Percentiles rank a stretch among this genome's conserved stretches.
These are phyloP conservation scores for Yasuhikotakia modesta DNA, from an alignment of 2,797 vertebrate genomes.

Conservation along the genomic window DNA sequence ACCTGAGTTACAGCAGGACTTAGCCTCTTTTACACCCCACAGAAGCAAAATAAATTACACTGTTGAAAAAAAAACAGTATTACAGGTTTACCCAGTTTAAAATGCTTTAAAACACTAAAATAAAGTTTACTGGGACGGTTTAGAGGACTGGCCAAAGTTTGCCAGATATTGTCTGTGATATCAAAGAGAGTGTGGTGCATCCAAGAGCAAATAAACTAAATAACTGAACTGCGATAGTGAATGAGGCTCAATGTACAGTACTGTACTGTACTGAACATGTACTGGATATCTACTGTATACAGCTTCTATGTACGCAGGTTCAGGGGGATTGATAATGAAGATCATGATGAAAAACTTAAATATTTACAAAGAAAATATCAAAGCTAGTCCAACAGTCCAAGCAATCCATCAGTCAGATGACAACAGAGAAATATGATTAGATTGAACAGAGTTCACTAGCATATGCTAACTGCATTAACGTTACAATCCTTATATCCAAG, in stretches of 20 bases:
- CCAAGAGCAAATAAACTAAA: neutral
- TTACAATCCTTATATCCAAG: neutral
- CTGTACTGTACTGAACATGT: too few species aligned
- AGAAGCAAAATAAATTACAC: neutral
- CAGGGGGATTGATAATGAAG: neutral
- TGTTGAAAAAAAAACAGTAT: neutral
- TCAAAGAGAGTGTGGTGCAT: neutral
- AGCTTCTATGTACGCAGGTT: neutral
- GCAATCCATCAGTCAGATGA: neutral
- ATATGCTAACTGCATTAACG: neutral
- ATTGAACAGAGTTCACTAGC: slow-evolving; percentile 19
- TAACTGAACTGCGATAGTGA: neutral
- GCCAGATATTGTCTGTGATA: neutral
- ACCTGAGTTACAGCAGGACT: neutral
- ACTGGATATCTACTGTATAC: too few species aligned
- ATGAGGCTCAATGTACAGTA: too few species aligned
- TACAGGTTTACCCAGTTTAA: neutral
- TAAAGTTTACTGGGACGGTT: neutral
- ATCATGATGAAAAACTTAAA: neutral
- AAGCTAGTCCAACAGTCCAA: neutral
- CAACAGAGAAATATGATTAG: slow-evolving; percentile 4
- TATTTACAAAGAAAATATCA: neutral
- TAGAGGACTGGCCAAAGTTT: neutral
- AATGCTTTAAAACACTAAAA: neutral
- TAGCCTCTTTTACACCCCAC: neutral